These are phyloP conservation scores for Protobothrops mucrosquamatus DNA, from an alignment of 2,113 vertebrate species.

Conservation along the genomic window DNA sequence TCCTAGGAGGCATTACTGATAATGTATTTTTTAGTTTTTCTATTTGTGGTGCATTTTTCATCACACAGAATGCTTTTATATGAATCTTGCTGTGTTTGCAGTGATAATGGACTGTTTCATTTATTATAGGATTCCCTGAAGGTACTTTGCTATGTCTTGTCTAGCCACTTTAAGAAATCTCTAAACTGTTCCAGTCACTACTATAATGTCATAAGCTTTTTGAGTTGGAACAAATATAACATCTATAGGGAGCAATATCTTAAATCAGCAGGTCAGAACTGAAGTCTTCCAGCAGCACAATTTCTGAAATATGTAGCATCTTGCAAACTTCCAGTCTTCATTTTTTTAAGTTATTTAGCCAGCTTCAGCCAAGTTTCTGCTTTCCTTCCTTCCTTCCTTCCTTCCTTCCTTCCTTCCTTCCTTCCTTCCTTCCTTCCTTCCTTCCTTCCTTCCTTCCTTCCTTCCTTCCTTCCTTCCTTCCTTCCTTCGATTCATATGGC, in stretches of 20 bases:
- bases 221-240: not conserved
- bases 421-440: not conserved
- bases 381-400: not conserved
- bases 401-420: too few relatives aligned
- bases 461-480: not conserved
- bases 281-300: not conserved
- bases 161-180: not conserved
- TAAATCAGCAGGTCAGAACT: not conserved
- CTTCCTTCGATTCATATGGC: not conserved
- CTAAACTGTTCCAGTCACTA: not conserved
- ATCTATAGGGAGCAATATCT: not conserved
- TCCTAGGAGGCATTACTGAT: not conserved
- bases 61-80: not conserved
- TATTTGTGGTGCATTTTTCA: not conserved
- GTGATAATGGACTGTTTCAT: not conserved
- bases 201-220: not conserved
- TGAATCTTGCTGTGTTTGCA: not conserved
- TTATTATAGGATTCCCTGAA: conserved; percentile 2
- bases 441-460: not conserved
- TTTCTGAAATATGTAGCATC: not conserved
- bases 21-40: not conserved
- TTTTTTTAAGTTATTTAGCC: not conserved
- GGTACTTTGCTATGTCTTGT: not conserved
- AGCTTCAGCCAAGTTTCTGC: not conserved
- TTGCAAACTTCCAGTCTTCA: not conserved